Evolutionary conservation across 2,113 vertebrate species (phyloP), one percentile per base, ranked within the genome.

Genomic region (Osmerus eperlanus): DNA sequence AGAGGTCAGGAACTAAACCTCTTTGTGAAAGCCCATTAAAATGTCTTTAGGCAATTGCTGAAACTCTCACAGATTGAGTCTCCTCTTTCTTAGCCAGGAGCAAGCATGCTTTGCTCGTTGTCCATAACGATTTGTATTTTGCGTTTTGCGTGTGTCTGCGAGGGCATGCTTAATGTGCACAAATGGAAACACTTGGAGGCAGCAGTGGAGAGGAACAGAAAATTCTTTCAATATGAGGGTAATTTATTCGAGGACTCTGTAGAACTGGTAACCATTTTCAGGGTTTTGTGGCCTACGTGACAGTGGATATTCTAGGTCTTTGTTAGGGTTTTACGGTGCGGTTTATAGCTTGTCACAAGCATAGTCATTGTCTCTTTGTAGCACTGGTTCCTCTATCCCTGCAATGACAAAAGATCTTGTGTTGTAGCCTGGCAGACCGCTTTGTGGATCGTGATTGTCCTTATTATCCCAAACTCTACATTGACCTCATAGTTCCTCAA

Each of bases 131-230:
- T 74, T 73, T 32, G 3, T 67, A 28, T 83, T 84, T 71, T 83
- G 75, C 47, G 14, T 71, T 70, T 59, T 28, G 25, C 25, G 67
- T 19, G 68, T 81, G 67, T 59, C 36, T 47, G 41, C 9, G 41
- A 47, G 41, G 41, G 53, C 71, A 77, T 70, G 52, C 68, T 78
- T 56, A 68, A 78, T 82, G 63, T n/a, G 41, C 68, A 58, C 77
- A 87, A 87, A 80, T 88, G 87, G 83, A 88, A 91, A 85, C 76
- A 80, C 81, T 88, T 86, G 74, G 62, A 47, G 73, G 18, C 64
- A 70, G 53, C 54, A 67, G 65, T 78, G 9, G 28, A 76, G 56
- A 72, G 67, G 77, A 58, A 82, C 71, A 59, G 70, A 74, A 87
- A 89, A 90, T 83, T 59, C 69, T 81, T 87, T 87, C 84, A 88